A percentile compares a stretch with the other conserved stretches of the same genome.
These are phyloP conservation scores for Acropternis orthonyx DNA, from an alignment of 2,797 vertebrate genomes.

Conservation along the genomic window DNA sequence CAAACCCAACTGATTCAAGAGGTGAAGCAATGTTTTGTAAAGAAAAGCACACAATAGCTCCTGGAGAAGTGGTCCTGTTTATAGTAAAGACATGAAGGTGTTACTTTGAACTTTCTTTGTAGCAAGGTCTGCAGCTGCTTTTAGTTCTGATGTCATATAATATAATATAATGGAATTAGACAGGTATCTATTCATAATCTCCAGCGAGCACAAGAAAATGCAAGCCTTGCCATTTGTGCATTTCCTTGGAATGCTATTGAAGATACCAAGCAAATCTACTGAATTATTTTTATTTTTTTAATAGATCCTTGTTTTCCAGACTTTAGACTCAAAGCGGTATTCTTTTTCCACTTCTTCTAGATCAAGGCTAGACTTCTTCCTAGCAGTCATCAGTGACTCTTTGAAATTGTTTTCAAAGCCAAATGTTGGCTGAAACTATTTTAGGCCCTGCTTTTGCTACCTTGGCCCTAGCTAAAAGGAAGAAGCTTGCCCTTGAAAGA, in stretches of 20 bases:
- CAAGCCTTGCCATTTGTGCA: background rate
- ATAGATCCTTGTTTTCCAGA: background rate
- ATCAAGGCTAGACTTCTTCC: slow-evolving; percentile 22
- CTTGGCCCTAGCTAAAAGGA: slow-evolving; percentile 73
- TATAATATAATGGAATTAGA: background rate
- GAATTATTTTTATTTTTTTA: background rate
- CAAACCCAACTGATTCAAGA: background rate
- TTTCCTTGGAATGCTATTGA: background rate
- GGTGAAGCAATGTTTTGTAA: background rate
- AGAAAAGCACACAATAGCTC: background rate
- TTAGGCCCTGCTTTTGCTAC: slow-evolving; percentile 70
- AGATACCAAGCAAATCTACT: background rate
- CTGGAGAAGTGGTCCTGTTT: background rate
- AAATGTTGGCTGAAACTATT: slow-evolving; percentile 67
- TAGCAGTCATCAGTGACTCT: background rate
- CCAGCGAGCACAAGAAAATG: background rate
- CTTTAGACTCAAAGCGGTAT: background rate
- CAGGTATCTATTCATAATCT: background rate
- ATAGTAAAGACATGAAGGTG: background rate
- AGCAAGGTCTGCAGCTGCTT: background rate
- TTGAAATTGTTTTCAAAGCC: slow-evolving; percentile 64
- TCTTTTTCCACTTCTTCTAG: slow-evolving; percentile 41
- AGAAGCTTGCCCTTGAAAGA: slow-evolving; percentile 78
- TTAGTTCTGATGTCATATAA: background rate
- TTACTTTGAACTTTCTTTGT: background rate